phyloP scores from a whole-genome alignment of 1,140 invertebrate genomes.

The Papilio polyxenes region DNA sequence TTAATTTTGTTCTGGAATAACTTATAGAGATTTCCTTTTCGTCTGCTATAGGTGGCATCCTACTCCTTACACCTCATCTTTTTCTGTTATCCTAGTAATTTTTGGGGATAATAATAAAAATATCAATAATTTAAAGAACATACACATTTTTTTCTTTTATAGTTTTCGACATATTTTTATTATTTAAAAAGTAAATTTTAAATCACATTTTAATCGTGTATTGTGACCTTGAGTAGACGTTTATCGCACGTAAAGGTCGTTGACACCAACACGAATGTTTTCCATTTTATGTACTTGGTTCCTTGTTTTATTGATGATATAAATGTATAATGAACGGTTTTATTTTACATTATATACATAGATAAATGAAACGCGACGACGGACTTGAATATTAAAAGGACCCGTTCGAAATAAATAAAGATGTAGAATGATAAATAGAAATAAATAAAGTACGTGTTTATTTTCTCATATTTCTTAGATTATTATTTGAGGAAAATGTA shows the following conservation, averaged over 20 bases:
- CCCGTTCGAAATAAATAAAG: neutral
- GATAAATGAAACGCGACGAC: neutral
- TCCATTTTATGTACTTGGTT: neutral
- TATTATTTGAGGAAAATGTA: neutral
- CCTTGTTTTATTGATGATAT: neutral
- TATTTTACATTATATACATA: neutral
- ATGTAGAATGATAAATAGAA: too few species aligned
- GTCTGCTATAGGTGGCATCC: neutral
- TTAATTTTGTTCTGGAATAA: neutral
- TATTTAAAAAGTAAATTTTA: neutral
- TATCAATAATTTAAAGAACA: neutral
- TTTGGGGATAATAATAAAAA: neutral
- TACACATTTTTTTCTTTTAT: neutral
- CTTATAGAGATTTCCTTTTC: neutral
- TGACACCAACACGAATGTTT: conserved; percentile 24
- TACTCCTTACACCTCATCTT: neutral
- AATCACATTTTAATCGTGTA: conserved; percentile 1
- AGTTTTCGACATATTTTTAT: neutral
- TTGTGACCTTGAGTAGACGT: conserved; percentile 15
- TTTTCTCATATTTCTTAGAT: neutral
- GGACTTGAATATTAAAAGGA: neutral
- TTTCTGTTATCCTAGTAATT: neutral
- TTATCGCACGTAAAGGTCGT: conserved; percentile 26
- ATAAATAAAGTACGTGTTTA: neutral
- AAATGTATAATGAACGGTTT: neutral